Conservation (phyloP, 2,113 vertebrate species). For the Pseudorasbora parva region DNA sequence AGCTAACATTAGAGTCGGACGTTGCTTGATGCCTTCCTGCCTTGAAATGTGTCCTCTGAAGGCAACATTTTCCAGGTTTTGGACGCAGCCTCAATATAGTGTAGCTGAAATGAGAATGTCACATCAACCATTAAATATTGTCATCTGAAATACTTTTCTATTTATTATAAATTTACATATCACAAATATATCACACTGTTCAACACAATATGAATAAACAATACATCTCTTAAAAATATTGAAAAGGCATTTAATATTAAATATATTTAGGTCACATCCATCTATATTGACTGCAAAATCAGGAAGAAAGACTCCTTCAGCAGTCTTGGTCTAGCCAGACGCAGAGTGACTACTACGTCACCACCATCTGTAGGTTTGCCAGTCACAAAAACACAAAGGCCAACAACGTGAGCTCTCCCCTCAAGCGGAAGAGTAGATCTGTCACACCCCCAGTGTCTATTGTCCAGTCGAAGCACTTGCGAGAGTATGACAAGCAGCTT, state of each 20-base stretch:
- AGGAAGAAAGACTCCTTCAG: not conserved
- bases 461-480: constrained; percentile 57
- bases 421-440: constrained; percentile 62
- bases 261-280: not conserved
- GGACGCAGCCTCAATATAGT: no score
- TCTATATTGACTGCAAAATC: not conserved
- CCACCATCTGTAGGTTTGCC: constrained; percentile 62
- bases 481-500: constrained; percentile 55
- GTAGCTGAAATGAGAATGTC: not conserved
- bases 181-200: not conserved
- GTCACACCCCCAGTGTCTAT: constrained; percentile 60
- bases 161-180: not conserved
- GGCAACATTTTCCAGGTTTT: no score
- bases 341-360: constrained; percentile 27
- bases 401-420: constrained; percentile 36
- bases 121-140: not conserved
- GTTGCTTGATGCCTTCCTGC: no score
- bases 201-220: not conserved
- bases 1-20: no score
- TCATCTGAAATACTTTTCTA: not conserved
- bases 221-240: not conserved
- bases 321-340: constrained; percentile 25
- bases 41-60: no score
- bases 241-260: not conserved
- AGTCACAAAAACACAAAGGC: constrained; percentile 56